phyloP scores from a whole-genome alignment of 2,113 vertebrate genomes.

The Neotoma lepida region DNA sequence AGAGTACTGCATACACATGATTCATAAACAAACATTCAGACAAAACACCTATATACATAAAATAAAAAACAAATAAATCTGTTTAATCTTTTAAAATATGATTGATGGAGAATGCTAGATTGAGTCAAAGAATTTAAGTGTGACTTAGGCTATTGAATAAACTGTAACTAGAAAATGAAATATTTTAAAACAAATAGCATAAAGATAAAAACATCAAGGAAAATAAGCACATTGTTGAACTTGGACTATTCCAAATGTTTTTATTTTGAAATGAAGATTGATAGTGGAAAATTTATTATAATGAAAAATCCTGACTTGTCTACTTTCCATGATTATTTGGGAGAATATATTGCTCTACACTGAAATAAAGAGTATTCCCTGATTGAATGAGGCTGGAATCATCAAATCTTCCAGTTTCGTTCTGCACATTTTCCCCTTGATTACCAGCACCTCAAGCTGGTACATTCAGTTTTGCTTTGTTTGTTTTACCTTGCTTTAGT shows the following conservation, averaged over 20 bases:
- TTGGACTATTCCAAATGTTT: constrained; percentile 7
- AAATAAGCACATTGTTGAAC: background rate
- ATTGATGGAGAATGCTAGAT: background rate
- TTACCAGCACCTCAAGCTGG: background rate
- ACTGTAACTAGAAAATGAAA: background rate
- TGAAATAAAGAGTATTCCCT: background rate
- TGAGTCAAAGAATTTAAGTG: background rate
- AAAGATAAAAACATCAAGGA: background rate
- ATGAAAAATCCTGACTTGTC: background rate
- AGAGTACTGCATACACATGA: background rate
- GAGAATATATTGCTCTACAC: background rate
- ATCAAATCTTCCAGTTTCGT: background rate
- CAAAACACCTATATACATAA: background rate
- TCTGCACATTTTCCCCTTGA: background rate
- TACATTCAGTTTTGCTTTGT: background rate
- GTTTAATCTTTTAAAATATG: background rate
- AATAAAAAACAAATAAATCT: background rate
- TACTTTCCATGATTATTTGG: background rate
- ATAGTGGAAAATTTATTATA: background rate
- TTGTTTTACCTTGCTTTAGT: background rate
- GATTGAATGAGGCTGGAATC: background rate
- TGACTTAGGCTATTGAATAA: background rate
- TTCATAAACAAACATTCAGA: background rate
- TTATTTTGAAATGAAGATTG: constrained; percentile 33
- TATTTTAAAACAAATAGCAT: constrained; percentile 41